phyloP scores from a whole-genome alignment of 2,888 invertebrate species.

The Epicampocera succincta region DNA sequence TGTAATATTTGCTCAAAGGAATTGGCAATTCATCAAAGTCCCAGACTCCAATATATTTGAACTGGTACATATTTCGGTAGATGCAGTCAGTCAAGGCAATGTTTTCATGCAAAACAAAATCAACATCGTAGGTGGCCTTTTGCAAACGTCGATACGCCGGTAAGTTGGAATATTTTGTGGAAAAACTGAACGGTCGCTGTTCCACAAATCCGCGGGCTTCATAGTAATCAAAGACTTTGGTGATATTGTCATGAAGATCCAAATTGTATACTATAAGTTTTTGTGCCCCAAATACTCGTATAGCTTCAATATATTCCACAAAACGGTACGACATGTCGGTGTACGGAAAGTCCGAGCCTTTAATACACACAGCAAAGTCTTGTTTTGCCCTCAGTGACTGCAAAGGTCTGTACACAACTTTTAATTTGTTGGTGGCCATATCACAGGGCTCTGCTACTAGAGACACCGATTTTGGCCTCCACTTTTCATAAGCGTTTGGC shows the following conservation, averaged over 20 bases:
- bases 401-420: constrained; percentile 88
- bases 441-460: constrained; percentile 91
- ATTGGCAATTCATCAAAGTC: constrained; percentile 97
- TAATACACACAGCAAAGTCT: constrained; percentile 94
- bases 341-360: constrained; percentile 94
- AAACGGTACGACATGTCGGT: constrained; percentile 93
- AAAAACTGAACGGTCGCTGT: constrained; percentile 89
- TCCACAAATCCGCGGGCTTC: constrained; percentile 85
- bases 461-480: constrained; percentile 84
- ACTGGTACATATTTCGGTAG: constrained; percentile 94
- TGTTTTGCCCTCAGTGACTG: constrained; percentile 56
- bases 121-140: constrained; percentile 91
- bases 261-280: constrained; percentile 94
- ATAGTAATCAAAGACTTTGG: constrained; percentile 87
- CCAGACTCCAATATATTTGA: constrained; percentile 91
- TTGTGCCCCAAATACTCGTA: constrained; percentile 91
- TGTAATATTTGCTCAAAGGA: constrained; percentile 86
- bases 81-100: constrained; percentile 98
- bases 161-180: constrained; percentile 94
- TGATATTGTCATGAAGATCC: constrained; percentile 93
- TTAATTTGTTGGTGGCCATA: constrained; percentile 90
- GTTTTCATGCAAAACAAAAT: constrained; percentile 94
- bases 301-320: constrained; percentile 95
- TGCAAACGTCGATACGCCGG: constrained; percentile 87
- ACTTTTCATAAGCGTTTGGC: constrained; percentile 83